Evolutionary conservation across 2,888 invertebrate species (phyloP), one percentile per base, ranked within the genome.

Genomic region (Heliothis peltigera): DNA sequence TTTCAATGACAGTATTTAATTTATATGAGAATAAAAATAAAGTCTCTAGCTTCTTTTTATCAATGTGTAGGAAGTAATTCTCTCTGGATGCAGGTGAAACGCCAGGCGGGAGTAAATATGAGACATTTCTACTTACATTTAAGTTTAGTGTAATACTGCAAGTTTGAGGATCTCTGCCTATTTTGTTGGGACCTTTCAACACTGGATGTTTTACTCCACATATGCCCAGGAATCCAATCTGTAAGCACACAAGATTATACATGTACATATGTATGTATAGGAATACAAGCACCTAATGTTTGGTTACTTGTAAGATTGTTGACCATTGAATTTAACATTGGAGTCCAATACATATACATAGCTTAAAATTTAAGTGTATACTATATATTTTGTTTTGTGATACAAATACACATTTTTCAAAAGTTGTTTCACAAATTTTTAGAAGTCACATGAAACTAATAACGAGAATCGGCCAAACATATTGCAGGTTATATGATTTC

Each of bases 171-270:
- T 94, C 93, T 75, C 94, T 85, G 6, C 94, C 94, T 67, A 95
- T 89, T 82, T 93, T 94, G 75, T 94, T 95, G 21, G 91, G 92
- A 0, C 94, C 95, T 69, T 81, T 89, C 62, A 86, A 83, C 4
- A 95, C 81, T 39, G 94, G 91, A 77, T 93, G 89, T 81, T 88
- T 92, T 17, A 69, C 78, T 1, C 94, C 94, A 77, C 90, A 90
- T 82, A 94, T 94, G 21, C 94, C 94, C 42, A 95, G 70, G 56
- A 91, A 92, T 0, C 92, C 94, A 85, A 95, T 87, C 94, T 95
- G 83, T 43, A 90, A 91, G 28, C 55, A 54, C 67, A 43, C 32
- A 15, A 7, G 10, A n/a, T 5, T 58, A 39, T 10, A 39, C n/a
- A 35, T 15, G 15, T 15, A 5, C n/a, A 39, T n/a, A 32, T 6